phyloP scores from a whole-genome alignment of 2,113 vertebrate genomes.

The Lophotis ruficrista region DNA sequence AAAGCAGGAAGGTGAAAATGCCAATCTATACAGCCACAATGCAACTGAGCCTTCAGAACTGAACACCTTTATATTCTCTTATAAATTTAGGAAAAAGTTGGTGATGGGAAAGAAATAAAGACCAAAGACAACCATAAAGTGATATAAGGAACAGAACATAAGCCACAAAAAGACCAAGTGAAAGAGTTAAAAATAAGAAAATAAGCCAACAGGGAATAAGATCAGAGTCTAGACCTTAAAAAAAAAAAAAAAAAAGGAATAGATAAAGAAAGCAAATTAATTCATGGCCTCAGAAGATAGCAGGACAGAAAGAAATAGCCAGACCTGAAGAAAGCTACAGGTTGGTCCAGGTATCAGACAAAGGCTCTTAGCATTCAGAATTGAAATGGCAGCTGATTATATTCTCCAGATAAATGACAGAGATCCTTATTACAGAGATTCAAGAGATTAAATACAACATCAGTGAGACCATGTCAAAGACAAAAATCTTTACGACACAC shows the following conservation, averaged over 20 bases:
- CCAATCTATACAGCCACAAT: neutral
- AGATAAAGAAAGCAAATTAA: neutral
- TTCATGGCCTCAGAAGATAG: neutral
- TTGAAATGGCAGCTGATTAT: neutral
- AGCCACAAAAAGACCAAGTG: neutral
- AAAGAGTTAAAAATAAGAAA: neutral
- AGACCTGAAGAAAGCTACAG: neutral
- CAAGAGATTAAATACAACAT: neutral
- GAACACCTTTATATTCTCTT: neutral
- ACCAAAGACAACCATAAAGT: neutral
- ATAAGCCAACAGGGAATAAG: neutral
- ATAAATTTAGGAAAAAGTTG: neutral
- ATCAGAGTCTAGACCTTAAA: neutral
- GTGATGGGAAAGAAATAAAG: neutral
- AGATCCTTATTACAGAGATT: neutral
- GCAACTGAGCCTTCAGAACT: neutral
- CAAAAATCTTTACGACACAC: neutral
- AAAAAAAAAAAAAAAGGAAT: neutral
- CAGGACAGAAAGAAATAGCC: neutral
- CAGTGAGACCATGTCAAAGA: neutral
- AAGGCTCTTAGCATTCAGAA: neutral
- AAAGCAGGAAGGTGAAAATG: slow-evolving; percentile 23
- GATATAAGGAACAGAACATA: neutral
- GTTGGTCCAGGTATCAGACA: neutral
- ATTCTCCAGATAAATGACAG: neutral